Evolutionary conservation across 2,113 vertebrate genomes (phyloP), one percentile per base, ranked within the genome.

Genomic region (Cyanoliseus patagonus): DNA sequence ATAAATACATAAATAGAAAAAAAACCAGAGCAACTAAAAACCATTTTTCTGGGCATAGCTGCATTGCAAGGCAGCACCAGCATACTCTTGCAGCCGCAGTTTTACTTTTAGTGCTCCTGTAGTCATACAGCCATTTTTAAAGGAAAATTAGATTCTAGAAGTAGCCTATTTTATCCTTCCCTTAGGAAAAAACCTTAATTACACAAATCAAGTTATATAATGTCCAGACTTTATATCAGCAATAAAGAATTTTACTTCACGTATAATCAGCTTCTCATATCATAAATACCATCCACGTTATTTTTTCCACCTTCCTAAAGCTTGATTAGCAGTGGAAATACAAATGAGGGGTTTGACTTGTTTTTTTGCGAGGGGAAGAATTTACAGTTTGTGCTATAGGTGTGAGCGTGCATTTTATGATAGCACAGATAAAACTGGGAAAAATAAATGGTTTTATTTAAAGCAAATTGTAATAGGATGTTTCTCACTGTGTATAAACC

Each of bases 161-260:
- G 55, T 51, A 86, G 67, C 44, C 64, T 49, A 12, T 1, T 53
- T 92, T 70, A 61, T 79, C 44, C 12, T 22, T 85, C 91, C 95
- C 69, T 59, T 85, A 69, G 70, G 86, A 74, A 63, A 67, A 96
- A 86, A 18, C 20, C 39, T 92, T 94, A 75, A 84, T 87, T 90
- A 91, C 72, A 88, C 51, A 91, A 95, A 76, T 90, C 72, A 75
- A 92, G 55, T 86, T 69, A 35, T 83, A 16, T 51, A 78, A 88
- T 80, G 53, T 76, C 92, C 62, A 83, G 83, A 79, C 59, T 70
- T 94, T 52, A 59, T 92, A 53, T 49, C 39, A 67, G 64, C 64
- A 82, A 17, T 85, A 85, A 92, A 82, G 63, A 87, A 53, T 89
- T 94, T 83, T 94, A 81, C 33, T 46, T 89, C 19, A 8, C 25